These are phyloP conservation scores for Lepidurus arcticus DNA, from an alignment of 1,140 invertebrate genomes.

Conservation along the genomic window DNA sequence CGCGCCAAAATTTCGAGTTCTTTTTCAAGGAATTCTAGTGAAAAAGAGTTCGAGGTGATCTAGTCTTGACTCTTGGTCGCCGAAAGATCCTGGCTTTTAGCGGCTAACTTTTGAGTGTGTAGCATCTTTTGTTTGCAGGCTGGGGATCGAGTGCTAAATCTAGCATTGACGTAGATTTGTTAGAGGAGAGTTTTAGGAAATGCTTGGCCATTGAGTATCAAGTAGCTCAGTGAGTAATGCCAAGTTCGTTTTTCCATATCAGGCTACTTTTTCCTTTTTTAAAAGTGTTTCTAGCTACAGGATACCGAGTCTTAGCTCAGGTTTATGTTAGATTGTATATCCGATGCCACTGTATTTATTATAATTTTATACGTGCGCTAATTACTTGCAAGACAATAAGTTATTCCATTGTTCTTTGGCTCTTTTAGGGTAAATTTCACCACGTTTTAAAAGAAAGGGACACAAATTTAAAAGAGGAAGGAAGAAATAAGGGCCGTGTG, in stretches of 20 bases:
- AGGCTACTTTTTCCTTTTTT: neutral
- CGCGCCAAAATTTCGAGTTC: neutral
- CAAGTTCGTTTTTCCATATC: slow-evolving; percentile 19
- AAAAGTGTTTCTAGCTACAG: neutral
- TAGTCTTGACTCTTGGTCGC: neutral
- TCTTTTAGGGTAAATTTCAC: neutral
- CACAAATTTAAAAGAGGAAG: neutral
- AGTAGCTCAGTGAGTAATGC: neutral
- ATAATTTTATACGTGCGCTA: neutral
- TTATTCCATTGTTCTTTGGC: neutral
- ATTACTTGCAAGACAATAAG: slow-evolving; percentile 24
- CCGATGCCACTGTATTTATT: neutral
- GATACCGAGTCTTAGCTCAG: neutral
- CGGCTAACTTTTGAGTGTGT: too few relatives aligned
- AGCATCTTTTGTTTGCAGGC: too few relatives aligned
- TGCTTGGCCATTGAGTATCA: neutral
- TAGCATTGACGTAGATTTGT: neutral
- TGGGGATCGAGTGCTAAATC: neutral
- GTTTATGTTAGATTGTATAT: neutral
- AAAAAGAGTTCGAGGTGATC: neutral
- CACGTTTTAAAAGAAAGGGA: neutral
- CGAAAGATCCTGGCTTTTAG: too few relatives aligned
- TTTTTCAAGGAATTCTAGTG: neutral
- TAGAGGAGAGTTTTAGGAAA: neutral
- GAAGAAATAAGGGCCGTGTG: neutral